Base-by-base conservation (phyloP, 2,888 invertebrate species). In the Gerosis bhagava region DNA sequence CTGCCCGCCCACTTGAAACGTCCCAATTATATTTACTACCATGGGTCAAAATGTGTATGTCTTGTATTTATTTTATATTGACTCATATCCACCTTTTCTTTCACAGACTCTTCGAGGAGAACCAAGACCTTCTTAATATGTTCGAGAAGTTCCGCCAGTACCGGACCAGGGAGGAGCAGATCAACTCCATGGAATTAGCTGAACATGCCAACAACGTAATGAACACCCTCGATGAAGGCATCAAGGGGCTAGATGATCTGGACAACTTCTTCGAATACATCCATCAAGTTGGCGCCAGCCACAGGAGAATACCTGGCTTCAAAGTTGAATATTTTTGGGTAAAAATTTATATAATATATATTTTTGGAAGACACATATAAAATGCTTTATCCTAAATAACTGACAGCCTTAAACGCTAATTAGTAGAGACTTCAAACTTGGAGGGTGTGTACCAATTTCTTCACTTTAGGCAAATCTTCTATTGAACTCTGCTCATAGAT, bases 271-370 rank as follows among this genome's bases (percentile, higher is more conserved):
- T 95, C 73, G 91, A 93, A 43, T 95, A 93, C 72, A 86, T 97
- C 32, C 91, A 94, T 62, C 94, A 95, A 69, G 93, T 96, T 16
- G 97, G 96, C 0, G 94, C 94, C 13, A 93, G 94, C 2, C 97
- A 97, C 75, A 92, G 92, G 47, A 93, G 94, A 74, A 95, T 97
- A 61, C 94, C 94, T 0, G 95, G 95, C 3, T 97, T 97, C 76
- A 93, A 94, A 65, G 92, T 93, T 19, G 94, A 95, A 56, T 94
- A 95, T 75, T 97, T 97, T 81, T 95, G 95, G 96, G 97, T 97
- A 70, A 89, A 91, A 68, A n/a, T 10, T 6, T 19, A 19, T 6
- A 5, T 19, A 3, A 19, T 6, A 19, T 19, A 19, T 19, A 19
- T 19, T 19, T 19, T 19, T n/a, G n/a, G n/a, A n/a, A n/a, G n/a